Conservation (phyloP, 2,888 invertebrate species). For the Neria commutata region DNA sequence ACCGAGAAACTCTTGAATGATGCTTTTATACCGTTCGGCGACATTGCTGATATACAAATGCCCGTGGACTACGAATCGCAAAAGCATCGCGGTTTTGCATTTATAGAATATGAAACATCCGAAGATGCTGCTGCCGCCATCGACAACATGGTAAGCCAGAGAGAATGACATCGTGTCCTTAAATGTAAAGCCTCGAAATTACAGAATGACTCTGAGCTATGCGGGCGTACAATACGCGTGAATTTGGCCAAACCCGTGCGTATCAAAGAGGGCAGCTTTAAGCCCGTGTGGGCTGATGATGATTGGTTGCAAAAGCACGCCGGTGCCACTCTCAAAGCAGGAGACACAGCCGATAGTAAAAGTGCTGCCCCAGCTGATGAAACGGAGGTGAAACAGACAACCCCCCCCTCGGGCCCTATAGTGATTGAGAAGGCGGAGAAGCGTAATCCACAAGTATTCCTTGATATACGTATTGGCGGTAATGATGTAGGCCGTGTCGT, state of each 20-base stretch:
- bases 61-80: slow-evolving; percentile 97
- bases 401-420: slow-evolving; percentile 47
- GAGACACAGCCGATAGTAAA: slow-evolving; percentile 44
- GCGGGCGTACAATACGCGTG: slow-evolving; percentile 93
- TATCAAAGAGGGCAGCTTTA: slow-evolving; percentile 92
- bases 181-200: slow-evolving; percentile 26
- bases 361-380: slow-evolving; percentile 28
- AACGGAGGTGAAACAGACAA: neutral
- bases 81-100: slow-evolving; percentile 97
- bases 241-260: slow-evolving; percentile 97
- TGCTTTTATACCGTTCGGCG: slow-evolving; percentile 98
- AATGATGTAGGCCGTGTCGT: slow-evolving; percentile 87
- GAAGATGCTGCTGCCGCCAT: slow-evolving; percentile 99
- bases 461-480: slow-evolving; percentile 92
- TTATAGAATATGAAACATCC: slow-evolving; percentile 95
- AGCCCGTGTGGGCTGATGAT: slow-evolving; percentile 98
- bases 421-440: slow-evolving; percentile 59
- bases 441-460: slow-evolving; percentile 90
- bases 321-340: slow-evolving; percentile 78
- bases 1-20: slow-evolving; percentile 94
- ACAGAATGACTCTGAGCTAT: slow-evolving; percentile 96
- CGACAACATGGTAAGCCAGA: slow-evolving; percentile 87
- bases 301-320: slow-evolving; percentile 98
- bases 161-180: neutral
- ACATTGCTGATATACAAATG: slow-evolving; percentile 94